Conservation (phyloP, 2,888 invertebrate genomes). For the Lottia gigantea region DNA sequence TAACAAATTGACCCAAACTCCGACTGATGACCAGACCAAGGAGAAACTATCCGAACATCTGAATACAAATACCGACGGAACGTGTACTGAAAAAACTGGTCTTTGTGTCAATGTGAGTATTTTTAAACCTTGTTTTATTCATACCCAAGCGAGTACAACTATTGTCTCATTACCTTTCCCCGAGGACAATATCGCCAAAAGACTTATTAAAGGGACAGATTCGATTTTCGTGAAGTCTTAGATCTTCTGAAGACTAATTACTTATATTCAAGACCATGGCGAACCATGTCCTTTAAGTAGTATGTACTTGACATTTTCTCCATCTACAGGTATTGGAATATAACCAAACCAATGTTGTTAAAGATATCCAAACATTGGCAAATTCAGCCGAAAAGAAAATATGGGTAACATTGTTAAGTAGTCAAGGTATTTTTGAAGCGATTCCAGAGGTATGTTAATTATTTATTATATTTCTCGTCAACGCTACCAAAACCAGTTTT, state of each 20-base stretch:
- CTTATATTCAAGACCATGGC: too few relatives aligned
- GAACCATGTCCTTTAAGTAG: too few relatives aligned
- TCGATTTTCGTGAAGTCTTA: too few relatives aligned
- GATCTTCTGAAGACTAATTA: too few relatives aligned
- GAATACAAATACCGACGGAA: slow-evolving; percentile 44
- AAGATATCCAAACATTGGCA: slow-evolving; percentile 20
- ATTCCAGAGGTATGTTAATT: slow-evolving; percentile 39
- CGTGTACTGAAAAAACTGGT: slow-evolving; percentile 36
- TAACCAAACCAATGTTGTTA: slow-evolving; percentile 17
- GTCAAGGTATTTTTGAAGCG: slow-evolving; percentile 49
- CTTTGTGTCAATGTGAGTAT: slow-evolving; percentile 52
- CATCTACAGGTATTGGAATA: slow-evolving; percentile 41
- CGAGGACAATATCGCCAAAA: too few relatives aligned
- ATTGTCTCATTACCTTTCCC: not conserved
- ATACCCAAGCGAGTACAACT: too few relatives aligned
- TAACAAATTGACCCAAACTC: slow-evolving; percentile 35
- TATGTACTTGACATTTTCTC: not conserved
- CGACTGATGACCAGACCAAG: slow-evolving; percentile 33
- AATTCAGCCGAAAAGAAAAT: slow-evolving; percentile 32
- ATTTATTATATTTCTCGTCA: too few relatives aligned
- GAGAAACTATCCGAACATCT: slow-evolving; percentile 44
- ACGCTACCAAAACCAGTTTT: too few relatives aligned
- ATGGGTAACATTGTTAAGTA: slow-evolving; percentile 51
- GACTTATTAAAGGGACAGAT: too few relatives aligned
- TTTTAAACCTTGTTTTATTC: not conserved